Evolutionary conservation across 2,797 vertebrate genomes (phyloP), one percentile per base, ranked within the genome.

Genomic region (Carapus acus): DNA sequence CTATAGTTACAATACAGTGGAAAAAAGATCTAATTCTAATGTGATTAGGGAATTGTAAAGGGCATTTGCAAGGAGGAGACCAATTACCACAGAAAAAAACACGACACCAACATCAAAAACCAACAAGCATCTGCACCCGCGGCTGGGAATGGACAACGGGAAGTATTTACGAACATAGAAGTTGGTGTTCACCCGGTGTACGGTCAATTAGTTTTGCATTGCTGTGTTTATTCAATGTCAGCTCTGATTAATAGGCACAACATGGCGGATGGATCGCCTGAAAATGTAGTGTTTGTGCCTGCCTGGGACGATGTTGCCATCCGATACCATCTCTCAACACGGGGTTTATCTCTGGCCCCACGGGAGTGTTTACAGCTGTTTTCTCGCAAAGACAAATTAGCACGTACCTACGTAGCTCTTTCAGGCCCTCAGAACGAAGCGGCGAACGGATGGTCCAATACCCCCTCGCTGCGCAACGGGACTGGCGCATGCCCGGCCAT

Each of bases 381-480:
- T 75, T 70, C 77, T 79, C 65, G 42, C 86, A 74, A 81, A 77
- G 84, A 86, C 75, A 85, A 86, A 86, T 87, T 82, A 85, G 72
- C 38, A 36, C 21, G n/a, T n/a, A 42, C 51, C 51, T 49, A 54
- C 41, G 55, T 68, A 50, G 54, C 58, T 54, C 74, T 67, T 71
- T 78, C 51, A 54, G 9, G 56, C 65, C 65, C 50, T 77, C 48
- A 45, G 56, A 76, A 24, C 49, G 51, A 54, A 58, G 60, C 63
- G 33, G 47, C 29, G 65, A 66, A 60, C 9, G 1, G 43, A 54
- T 48, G 69, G 62, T 76, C 71, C 69, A 59, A 62, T 39, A 16
- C 54, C 42, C n/a, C 49, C 52, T 56, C 4, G 13, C 56, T 53
- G 16, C 27, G 45, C 44, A 33, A 62, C 47, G 54, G 58, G 53